Evolutionary conservation across 2,113 vertebrate genomes (phyloP).

Genomic region (Pituophis catenifer): DNA sequence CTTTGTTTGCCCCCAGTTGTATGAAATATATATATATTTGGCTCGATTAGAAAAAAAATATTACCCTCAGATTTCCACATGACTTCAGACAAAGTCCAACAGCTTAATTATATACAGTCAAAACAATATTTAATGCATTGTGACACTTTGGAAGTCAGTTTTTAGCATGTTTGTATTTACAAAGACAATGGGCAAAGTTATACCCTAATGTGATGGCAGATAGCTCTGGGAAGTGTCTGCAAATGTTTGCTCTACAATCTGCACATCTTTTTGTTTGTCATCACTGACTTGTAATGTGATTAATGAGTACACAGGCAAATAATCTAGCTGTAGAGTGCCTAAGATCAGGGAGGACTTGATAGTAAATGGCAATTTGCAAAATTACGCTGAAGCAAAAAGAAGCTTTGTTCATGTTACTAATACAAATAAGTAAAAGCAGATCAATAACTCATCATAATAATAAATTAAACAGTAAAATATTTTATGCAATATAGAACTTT

Average conservation of each 20-base stretch:
- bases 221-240: background rate
- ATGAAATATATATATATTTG: background rate
- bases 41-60: background rate
- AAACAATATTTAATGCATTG: background rate
- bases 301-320: background rate
- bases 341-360: background rate
- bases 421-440: background rate
- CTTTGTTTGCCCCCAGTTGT: background rate
- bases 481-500: background rate
- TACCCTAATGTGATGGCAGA: background rate
- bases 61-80: background rate
- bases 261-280: background rate
- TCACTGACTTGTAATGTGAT: background rate
- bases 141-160: background rate
- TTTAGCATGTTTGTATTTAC: background rate
- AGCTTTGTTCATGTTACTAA: background rate
- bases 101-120: background rate
- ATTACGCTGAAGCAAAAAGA: background rate
- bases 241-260: background rate
- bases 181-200: background rate
- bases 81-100: background rate
- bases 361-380: background rate
- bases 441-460: background rate
- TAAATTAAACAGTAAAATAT: background rate
- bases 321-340: background rate